Percentiles rank a stretch among this genome's conserved stretches.
These are phyloP conservation scores for Brienomyrus longianalis DNA, from an alignment of 2,113 vertebrate species.

Conservation along the genomic window DNA sequence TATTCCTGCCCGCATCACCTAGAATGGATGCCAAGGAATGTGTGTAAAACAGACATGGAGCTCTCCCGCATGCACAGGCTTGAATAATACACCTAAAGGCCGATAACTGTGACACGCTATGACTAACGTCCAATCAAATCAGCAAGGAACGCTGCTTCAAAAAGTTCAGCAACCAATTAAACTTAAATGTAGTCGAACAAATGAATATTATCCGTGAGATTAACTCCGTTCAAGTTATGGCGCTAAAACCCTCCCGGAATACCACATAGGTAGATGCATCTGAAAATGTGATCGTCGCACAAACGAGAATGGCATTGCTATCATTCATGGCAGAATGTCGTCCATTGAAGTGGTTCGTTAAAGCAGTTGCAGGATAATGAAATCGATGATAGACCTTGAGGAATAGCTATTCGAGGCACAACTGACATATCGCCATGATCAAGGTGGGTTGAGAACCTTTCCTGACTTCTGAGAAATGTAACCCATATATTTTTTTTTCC, in stretches of 20 bases:
- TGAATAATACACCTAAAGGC: not conserved
- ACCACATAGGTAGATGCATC: not conserved
- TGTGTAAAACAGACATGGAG: not conserved
- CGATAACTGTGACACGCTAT: not conserved
- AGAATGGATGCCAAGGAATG: not conserved
- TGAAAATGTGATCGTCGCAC: not conserved
- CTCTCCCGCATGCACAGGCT: not conserved
- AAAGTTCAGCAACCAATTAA: not conserved
- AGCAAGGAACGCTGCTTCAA: not conserved
- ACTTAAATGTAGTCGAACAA: conserved; percentile 2
- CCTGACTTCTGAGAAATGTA: not conserved
- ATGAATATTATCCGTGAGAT: not conserved
- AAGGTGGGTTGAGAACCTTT: conserved; percentile 11
- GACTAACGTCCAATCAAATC: not conserved
- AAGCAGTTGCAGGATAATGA: conserved; percentile 9
- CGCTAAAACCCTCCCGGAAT: not conserved
- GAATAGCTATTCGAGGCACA: conserved; percentile 1
- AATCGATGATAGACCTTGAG: conserved; percentile 4
- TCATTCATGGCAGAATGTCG: not conserved
- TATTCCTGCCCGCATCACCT: not conserved
- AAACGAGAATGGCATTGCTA: not conserved
- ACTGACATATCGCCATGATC: conserved; percentile 16
- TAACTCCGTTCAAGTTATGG: not conserved
- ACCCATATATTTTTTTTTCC: not conserved
- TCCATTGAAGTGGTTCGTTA: conserved; percentile 3